phyloP scores from a whole-genome alignment of 2,888 invertebrate genomes.

The Phortica magna region DNA sequence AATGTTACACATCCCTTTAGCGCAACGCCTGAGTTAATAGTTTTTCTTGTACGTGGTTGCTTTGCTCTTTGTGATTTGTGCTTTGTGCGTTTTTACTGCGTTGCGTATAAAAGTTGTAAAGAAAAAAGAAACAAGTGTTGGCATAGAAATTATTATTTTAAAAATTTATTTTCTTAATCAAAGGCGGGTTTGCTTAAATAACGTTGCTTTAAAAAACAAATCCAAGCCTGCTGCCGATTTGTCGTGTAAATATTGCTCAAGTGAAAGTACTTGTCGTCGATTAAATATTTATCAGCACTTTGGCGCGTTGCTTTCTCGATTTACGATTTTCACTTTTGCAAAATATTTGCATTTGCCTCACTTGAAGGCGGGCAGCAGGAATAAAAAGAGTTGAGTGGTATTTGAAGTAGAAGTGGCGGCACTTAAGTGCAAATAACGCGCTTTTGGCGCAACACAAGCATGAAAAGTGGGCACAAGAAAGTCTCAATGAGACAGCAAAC shows the following conservation, averaged over 20 bases:
- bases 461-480: not conserved
- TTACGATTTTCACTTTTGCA: constrained; percentile 26
- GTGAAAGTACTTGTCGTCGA: not conserved
- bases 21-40: constrained; percentile 18
- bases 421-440: constrained; percentile 16
- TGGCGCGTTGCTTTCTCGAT: constrained; percentile 2
- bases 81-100: too few relatives aligned
- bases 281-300: constrained; percentile 31
- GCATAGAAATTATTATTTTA: not conserved
- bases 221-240: not conserved
- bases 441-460: not conserved
- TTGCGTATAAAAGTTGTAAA: too few relatives aligned
- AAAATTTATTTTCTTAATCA: constrained; percentile 9
- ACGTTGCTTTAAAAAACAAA: not conserved
- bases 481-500: not conserved
- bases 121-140: too few relatives aligned
- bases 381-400: constrained; percentile 18
- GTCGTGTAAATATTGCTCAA: not conserved
- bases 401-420: constrained; percentile 16
- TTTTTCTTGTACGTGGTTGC: not conserved
- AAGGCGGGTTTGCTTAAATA: not conserved
- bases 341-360: constrained; percentile 28
- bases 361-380: not conserved
- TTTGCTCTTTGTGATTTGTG: too few relatives aligned
- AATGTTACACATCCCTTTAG: not conserved